Evolutionary conservation across 2,888 invertebrate species (phyloP).

Genomic region (Adelognathus sp.): DNA sequence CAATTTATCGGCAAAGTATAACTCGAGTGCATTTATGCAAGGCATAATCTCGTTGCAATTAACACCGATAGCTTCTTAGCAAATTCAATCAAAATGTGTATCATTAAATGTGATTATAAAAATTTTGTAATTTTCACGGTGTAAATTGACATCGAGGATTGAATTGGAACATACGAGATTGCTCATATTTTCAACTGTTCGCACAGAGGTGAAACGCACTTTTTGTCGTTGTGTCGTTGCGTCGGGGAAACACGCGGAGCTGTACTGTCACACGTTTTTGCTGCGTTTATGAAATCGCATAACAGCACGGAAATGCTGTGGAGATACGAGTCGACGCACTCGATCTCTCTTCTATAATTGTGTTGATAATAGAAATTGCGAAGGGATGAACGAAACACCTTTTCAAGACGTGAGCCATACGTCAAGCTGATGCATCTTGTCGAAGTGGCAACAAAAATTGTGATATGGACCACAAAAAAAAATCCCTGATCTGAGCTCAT

Average conservation of each 20-base stretch:
- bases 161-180: no score
- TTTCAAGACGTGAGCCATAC: background rate
- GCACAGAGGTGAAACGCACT: constrained; percentile 8
- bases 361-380: no score
- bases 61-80: constrained; percentile 18
- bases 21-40: constrained; percentile 14
- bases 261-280: background rate
- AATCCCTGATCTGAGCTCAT: background rate
- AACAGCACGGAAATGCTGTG: background rate
- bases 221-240: background rate
- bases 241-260: background rate
- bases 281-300: background rate
- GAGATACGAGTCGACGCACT: background rate
- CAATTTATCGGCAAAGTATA: background rate
- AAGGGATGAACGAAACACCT: background rate
- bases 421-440: background rate
- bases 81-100: no score
- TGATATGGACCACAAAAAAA: background rate
- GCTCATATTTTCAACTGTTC: no score
- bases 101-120: no score
- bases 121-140: no score
- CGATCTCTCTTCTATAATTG: background rate
- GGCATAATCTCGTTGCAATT: background rate
- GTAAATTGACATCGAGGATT: no score
- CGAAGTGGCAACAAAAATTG: background rate